Evolutionary conservation across 1,140 invertebrate species (phyloP), one percentile per base, ranked within the genome.

Genomic region (Paraescarpia echinospica): DNA sequence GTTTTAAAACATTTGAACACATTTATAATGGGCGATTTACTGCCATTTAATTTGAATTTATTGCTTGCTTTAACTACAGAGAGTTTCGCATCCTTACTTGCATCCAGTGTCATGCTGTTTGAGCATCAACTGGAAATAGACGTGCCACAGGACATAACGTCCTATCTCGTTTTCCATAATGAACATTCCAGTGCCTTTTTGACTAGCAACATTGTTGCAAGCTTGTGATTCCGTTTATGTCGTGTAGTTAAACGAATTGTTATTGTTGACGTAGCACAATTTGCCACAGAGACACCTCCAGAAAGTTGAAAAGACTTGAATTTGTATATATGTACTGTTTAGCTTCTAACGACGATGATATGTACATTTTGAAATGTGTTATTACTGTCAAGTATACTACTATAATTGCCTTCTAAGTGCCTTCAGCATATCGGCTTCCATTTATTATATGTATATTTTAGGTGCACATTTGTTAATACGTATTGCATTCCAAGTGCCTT

Each of bases 241-340:
- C 12, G 12, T 4, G 41, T 41, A 41, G 12, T 12, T 41, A 41
- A 41, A 41, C 41, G 41, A 41, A 12, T 41, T 27, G 59, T 77
- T 31, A 77, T 77, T 77, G 22, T 77, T 77, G 59, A 14, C 59
- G 27, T 31, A 27, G 59, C 59, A 77, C 59, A 77, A 77, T 77
- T 18, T 77, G 22, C 2, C 59, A 77, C 18, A 77, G 59, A 18
- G 59, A 18, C 59, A 77, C 59, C 59, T 77, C 59, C 59, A 77
- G 59, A 77, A 77, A 77, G 59, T 77, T 77, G 27, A 77, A 77
- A 77, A 77, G 59, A 77, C 59, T 77, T 77, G 59, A 77, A 51
- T 18, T 31, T 77, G 8, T 27, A 4, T 77, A 27, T 18, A 77
- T 77, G 8, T 77, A 77, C 59, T 77, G 18, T 77, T 6, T 31